These are phyloP conservation scores for Helicoverpa assulta DNA, from an alignment of 2,888 invertebrate species.

Conservation along the genomic window DNA sequence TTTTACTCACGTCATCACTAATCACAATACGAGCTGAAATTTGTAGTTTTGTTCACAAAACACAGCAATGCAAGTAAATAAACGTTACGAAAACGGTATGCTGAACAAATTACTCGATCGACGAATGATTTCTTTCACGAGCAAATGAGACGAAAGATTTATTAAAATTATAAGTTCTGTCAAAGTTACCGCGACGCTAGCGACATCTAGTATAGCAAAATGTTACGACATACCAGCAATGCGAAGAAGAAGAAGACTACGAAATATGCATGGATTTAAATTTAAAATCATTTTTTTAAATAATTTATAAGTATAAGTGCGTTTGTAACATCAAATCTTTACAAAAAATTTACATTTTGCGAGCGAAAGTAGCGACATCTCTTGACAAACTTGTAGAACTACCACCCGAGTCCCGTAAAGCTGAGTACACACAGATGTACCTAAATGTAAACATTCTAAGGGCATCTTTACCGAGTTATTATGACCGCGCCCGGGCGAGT, in stretches of 20 bases:
- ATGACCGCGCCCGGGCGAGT: slow-evolving; percentile 31
- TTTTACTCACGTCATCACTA: slow-evolving; percentile 57
- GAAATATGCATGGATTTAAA: neutral
- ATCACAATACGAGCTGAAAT: slow-evolving; percentile 5
- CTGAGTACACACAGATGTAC: slow-evolving; percentile 29
- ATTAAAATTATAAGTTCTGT: slow-evolving; percentile 55
- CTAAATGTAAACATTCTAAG: slow-evolving; percentile 34
- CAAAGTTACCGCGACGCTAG: slow-evolving; percentile 50
- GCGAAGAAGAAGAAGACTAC: accelerated
- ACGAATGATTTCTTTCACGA: slow-evolving; percentile 29
- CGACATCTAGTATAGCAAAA: slow-evolving; percentile 54
- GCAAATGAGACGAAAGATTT: slow-evolving; percentile 41
- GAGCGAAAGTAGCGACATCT: slow-evolving; percentile 51
- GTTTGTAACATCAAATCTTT: neutral
- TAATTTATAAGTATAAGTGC: neutral
- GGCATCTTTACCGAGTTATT: slow-evolving; percentile 19
- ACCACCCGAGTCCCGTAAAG: slow-evolving; percentile 37
- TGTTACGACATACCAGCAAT: neutral
- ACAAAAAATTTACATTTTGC: neutral
- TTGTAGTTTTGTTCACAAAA: slow-evolving; percentile 49
- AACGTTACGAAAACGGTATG: slow-evolving; percentile 36
- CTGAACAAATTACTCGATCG: slow-evolving; percentile 50
- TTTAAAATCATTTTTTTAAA: neutral
- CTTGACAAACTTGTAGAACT: slow-evolving; percentile 20
- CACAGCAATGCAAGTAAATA: slow-evolving; percentile 49